phyloP scores from a whole-genome alignment of 2,888 invertebrate species.

The Priocnemis perturbator region DNA sequence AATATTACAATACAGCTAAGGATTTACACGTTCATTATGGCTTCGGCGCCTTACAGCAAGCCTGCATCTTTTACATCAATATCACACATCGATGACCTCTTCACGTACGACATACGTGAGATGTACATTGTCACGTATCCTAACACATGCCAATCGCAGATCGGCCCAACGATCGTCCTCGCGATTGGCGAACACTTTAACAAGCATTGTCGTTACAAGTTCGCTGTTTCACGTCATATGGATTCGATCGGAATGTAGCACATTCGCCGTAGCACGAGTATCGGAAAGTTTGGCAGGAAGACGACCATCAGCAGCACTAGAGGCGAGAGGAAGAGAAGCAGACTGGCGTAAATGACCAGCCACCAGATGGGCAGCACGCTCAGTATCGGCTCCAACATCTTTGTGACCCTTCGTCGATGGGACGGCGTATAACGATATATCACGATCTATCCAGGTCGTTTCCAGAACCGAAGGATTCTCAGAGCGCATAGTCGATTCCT shows the following conservation, averaged over 20 bases:
- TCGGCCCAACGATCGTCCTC: too few species aligned
- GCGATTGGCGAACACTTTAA: too few species aligned
- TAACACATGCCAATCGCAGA: too few species aligned
- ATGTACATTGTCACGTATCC: too few species aligned
- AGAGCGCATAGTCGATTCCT: too few species aligned
- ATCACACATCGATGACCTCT: too few species aligned
- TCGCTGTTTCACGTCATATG: conserved; percentile 59
- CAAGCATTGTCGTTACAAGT: too few species aligned
- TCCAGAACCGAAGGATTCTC: too few species aligned
- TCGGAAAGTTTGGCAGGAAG: conserved; percentile 83
- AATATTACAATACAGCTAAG: background rate
- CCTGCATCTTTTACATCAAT: background rate
- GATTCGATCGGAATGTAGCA: conserved; percentile 83
- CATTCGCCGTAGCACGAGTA: conserved; percentile 81
- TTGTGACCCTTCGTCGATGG: conserved; percentile 18
- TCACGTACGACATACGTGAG: too few species aligned
- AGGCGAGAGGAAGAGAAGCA: conserved; percentile 82
- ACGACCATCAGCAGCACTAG: conserved; percentile 81
- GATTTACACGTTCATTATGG: background rate
- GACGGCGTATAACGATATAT: too few species aligned
- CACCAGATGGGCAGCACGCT: conserved; percentile 78
- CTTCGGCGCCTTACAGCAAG: background rate
- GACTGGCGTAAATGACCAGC: conserved; percentile 80
- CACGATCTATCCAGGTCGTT: too few species aligned
- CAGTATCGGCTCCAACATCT: conserved; percentile 64